Evolutionary conservation across 2,113 vertebrate species (phyloP), one percentile per base, ranked within the genome.

Genomic region (Circaetus gallicus): DNA sequence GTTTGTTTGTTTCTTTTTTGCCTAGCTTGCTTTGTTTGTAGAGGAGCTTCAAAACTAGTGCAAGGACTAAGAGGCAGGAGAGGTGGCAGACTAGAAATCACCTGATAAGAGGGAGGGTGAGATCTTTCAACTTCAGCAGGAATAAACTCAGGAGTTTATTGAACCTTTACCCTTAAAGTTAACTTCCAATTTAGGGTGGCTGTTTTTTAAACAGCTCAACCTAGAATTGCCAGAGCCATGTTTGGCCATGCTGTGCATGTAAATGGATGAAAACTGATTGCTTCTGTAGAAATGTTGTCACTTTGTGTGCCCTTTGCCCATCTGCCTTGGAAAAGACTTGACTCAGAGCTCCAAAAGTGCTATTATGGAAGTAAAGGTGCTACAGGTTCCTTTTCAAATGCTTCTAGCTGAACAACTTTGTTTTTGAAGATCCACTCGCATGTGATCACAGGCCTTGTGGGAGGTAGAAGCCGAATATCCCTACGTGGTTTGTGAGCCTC

Each of bases 391-490:
- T 47, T 81, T 70, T 34, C 32, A 50, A 40, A 53, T 74, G 42
- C 15, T 67, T 84, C 21, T 58, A 58, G 42, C 7, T 2, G 19
- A 43, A 40, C 11, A 45, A 3, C 18, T 36, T 78, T 55, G 22
- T 3, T 72, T 80, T 47, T 69, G 62, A 49, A 70, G 58, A 58
- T 42, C 21, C 11, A 7, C 13, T 77, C 0, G 0, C 25, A 25
- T 67, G 12, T 52, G 29, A 38, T 83, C 40, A 19, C 29, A 21
- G 17, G 22, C n/a, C 43, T 74, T 71, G 50, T 40, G 49, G 31
- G 58, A 86, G 7, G 63, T 40, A 66, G 72, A 78, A 77, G 13
- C 67, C 58, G 77, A 86, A 59, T 61, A 77, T 38, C 17, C 34
- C 10, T 42, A 1, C 1, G 0, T 49, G 49, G 34, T 65, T 80